Evolutionary conservation across 2,888 invertebrate genomes (phyloP), one percentile per base, ranked within the genome.

Genomic region (Calephelis perditalis): DNA sequence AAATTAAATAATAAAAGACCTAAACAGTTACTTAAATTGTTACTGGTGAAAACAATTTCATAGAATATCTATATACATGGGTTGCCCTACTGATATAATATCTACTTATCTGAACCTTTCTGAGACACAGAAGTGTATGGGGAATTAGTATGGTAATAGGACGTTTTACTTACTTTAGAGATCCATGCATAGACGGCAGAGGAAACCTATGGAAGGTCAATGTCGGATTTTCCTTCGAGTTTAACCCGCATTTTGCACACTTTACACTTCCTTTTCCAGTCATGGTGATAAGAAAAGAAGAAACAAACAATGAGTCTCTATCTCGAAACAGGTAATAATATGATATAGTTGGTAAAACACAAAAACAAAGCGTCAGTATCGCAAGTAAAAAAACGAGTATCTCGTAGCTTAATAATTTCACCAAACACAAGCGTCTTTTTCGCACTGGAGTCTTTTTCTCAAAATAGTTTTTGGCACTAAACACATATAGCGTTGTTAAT

Each of bases 121-220:
- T 26, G 26, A 26, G 26, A 26, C 26, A 26, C 26, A 26, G 37
- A 37, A 37, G 37, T 37, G 7, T 7, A 3, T 37, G 6, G 37
- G 4, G 37, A 26, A 37, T 37, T 3, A 7, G 37, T 7, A 37
- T 37, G 37, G 7, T 37, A 37, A 37, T 37, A 37, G 37, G 7
- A 37, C 37, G 37, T 26, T 26, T 5, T 49, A 49, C 15, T 49
- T 49, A 49, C 49, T 49, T 26, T 15, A 49, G 9, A 15, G 49
- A 49, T 5, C 49, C 49, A n/a, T 49, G 49, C 15, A 49, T 49
- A 9, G 15, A 26, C 15, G 49, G 49, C 49, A 49, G 15, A 49
- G 49, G 49, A 49, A 49, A 49, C 7, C 49, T 49, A 26, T 49
- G 49, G 49, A 49, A 49, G 15, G 49, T 49, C 49, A 49, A 49